Percentiles rank a stretch among this genome's conserved stretches.
Evolutionary conservation across 64 coral and sea anemone species (phyloP).

Genomic region (Astreopora myriophthalma): DNA sequence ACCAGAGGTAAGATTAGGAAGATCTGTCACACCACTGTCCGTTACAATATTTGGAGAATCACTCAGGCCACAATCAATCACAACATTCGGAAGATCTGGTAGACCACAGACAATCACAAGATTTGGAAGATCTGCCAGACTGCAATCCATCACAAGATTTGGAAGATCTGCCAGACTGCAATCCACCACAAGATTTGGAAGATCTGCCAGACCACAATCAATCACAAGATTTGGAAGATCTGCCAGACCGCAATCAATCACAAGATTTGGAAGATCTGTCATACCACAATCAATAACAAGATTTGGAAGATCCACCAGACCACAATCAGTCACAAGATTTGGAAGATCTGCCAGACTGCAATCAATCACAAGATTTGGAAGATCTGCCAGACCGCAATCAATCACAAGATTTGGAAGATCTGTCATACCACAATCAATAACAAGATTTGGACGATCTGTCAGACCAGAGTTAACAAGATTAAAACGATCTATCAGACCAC

Average conservation of each 20-base stretch:
- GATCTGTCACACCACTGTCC: neutral
- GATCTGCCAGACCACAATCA: no score
- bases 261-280: neutral
- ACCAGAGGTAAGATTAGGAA: neutral
- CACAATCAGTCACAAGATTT: neutral
- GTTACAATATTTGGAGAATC: conserved; percentile 1
- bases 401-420: neutral
- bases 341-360: neutral
- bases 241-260: neutral
- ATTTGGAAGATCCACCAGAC: neutral
- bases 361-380: neutral
- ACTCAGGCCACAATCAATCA: neutral
- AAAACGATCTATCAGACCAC: neutral
- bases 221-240: neutral
- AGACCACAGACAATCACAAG: neutral
- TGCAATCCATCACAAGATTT: neutral
- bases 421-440: neutral
- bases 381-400: neutral
- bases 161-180: neutral
- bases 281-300: neutral
- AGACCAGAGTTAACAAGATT: neutral
- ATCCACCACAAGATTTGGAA: neutral
- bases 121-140: neutral
- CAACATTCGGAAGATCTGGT: neutral
- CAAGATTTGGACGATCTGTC: neutral